Percentiles rank a stretch among this genome's conserved stretches.
Conservation (phyloP, 2,113 vertebrate genomes). For the Thymallus thymallus region DNA sequence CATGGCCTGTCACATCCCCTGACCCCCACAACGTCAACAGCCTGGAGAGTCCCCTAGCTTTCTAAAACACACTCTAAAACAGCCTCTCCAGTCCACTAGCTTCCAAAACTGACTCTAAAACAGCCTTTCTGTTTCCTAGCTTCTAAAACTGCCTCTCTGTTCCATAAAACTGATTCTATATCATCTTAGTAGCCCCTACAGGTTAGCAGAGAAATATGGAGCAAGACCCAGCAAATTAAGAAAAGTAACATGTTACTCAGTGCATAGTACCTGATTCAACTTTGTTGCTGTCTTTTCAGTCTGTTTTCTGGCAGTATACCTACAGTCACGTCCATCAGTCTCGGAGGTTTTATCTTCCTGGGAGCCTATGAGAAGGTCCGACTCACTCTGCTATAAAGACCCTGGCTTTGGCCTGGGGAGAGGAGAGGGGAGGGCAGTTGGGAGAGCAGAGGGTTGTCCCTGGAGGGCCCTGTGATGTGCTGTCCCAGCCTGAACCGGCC, state of each 20-base stretch:
- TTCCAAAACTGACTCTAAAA: too few relatives aligned
- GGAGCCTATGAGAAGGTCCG: constrained; percentile 88
- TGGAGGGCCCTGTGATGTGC: not conserved
- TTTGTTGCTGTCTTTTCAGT: constrained; percentile 48
- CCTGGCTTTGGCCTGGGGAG: not conserved
- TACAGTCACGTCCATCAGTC: constrained; percentile 85
- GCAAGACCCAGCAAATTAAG: too few relatives aligned
- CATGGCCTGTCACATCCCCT: constrained; percentile 46
- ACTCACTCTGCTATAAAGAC: constrained; percentile 67
- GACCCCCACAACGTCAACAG: constrained; percentile 53
- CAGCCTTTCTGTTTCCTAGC: too few relatives aligned
- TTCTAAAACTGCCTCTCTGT: too few relatives aligned
- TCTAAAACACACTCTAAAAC: not conserved
- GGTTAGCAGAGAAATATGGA: too few relatives aligned
- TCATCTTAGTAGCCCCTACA: too few relatives aligned
- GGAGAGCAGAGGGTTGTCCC: not conserved
- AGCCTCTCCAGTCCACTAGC: too few relatives aligned
- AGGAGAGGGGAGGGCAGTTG: too few relatives aligned
- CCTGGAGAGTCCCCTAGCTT: not conserved
- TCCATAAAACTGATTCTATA: too few relatives aligned
- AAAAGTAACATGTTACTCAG: too few relatives aligned
- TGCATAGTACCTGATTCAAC: too few relatives aligned
- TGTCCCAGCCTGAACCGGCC: constrained; percentile 23
- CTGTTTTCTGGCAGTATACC: constrained; percentile 91
- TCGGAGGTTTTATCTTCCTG: constrained; percentile 95